Base-by-base conservation (phyloP, 2,888 invertebrate genomes). In the Elmis aenea region DNA sequence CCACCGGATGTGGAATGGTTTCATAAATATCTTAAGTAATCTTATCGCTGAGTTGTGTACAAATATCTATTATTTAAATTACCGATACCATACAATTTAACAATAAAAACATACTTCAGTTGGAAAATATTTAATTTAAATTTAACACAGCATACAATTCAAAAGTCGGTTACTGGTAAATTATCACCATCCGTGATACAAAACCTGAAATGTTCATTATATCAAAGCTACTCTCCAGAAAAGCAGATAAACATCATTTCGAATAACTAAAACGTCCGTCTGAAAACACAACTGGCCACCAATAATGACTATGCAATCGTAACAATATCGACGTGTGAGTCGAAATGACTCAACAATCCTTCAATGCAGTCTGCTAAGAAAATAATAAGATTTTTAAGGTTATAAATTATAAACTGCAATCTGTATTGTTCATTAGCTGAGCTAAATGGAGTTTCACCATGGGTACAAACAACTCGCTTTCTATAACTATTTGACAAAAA, bases 271-370 rank as follows among this genome's bases (percentile, higher is more conserved):
- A 18, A 18, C 5, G 18, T 18, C 18, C 8, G 18, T 8, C 8
- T 8, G 18, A 18, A 18, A 18, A 53, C 43, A 42, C 54, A 53
- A 47, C 54, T 56, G 58, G 58, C 42, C 51, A 42, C 42, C 52
- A 50, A 45, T 45, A 49, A 56, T 59, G 62, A 62, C 61, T 51
- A 36, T 51, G 60, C 60, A 56, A 51, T 59, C 50, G 55, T 52
- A 55, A 58, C 60, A 61, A 59, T 57, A 58, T 56, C 62, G 45
- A 60, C 62, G 62, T 62, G 62, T 62, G 60, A 59, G 62, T 59
- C 56, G 55, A 51, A 57, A 55, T 61, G 61, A 62, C 59, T 60
- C 46, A 54, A 48, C 58, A 50, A 28, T 48, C 48, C 45, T 48
- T 41, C 37, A 47, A 43, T 35, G 22, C 27, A 15, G 28, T 27